A percentile compares a stretch with the other conserved stretches of the same genome.
phyloP scores from a whole-genome alignment of 1,140 invertebrate species.

The Tetranychus cinnabarinus region DNA sequence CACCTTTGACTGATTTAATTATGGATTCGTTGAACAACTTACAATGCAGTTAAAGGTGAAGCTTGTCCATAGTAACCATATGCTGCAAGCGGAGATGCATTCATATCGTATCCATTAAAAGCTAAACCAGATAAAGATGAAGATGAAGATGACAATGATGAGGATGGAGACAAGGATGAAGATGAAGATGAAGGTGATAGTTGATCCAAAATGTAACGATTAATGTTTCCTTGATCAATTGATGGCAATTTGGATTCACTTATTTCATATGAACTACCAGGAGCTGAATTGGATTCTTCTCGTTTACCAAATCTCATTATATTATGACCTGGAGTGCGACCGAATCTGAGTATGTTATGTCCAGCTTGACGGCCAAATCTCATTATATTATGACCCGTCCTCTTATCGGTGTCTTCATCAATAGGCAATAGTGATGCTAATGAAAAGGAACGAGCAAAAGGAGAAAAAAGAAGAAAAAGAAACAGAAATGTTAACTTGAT shows the following conservation, averaged over 20 bases:
- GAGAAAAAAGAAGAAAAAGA: no score
- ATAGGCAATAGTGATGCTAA: not conserved
- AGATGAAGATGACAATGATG: not conserved
- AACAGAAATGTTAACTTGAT: no score
- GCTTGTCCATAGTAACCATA: no score
- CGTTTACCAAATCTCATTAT: constrained; percentile 11
- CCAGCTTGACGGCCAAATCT: not conserved
- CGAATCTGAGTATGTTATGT: constrained; percentile 14
- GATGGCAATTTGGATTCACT: no score
- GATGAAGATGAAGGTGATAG: not conserved
- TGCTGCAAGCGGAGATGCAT: no score
- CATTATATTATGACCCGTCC: not conserved
- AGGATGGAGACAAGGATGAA: not conserved
- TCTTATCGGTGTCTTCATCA: not conserved
- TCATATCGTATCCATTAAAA: no score
- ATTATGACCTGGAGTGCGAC: constrained; percentile 6
- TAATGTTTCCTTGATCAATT: not conserved
- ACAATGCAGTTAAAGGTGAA: no score
- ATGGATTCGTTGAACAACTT: no score
- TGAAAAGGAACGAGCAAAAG: no score
- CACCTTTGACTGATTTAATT: no score
- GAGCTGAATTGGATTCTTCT: not conserved
- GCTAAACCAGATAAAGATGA: not conserved
- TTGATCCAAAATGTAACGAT: not conserved
- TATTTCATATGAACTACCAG: not conserved